These are phyloP conservation scores for Sciurus niger DNA, from an alignment of 2,113 vertebrate species.

Conservation along the genomic window DNA sequence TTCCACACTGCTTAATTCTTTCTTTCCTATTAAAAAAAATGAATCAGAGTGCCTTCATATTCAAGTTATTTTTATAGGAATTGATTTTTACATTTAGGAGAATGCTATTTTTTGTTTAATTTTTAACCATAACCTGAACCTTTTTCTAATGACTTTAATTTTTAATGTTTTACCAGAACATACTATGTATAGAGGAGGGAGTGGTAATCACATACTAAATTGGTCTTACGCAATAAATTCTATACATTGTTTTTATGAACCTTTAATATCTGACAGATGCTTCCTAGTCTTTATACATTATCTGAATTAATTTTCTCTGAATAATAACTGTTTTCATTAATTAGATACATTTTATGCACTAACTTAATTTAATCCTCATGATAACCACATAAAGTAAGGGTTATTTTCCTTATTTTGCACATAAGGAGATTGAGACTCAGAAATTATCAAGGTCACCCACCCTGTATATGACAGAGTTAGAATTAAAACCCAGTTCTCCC, in stretches of 20 bases:
- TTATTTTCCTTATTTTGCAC: slow-evolving; percentile 12
- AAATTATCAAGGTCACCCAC: slow-evolving; percentile 35
- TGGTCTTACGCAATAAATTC: slow-evolving; percentile 24
- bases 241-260: neutral
- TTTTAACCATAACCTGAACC: slow-evolving; percentile 14
- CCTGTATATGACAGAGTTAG: neutral
- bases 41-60: neutral
- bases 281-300: slow-evolving; percentile 28
- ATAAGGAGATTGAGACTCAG: neutral
- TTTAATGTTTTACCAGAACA: slow-evolving; percentile 38
- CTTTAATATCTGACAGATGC: neutral
- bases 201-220: neutral
- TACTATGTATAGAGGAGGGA: neutral
- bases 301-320: slow-evolving; percentile 20
- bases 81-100: slow-evolving; percentile 54
- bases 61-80: neutral
- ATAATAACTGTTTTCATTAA: neutral
- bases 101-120: neutral
- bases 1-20: neutral
- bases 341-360: neutral
- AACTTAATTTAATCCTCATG: slow-evolving; percentile 39
- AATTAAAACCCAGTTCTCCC: slow-evolving; percentile 44
- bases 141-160: slow-evolving; percentile 34
- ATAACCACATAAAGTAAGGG: neutral
- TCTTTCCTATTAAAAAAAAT: slow-evolving; percentile 8